phyloP scores from a whole-genome alignment of 2,797 vertebrate species.

The Melanotaenia boesemani region DNA sequence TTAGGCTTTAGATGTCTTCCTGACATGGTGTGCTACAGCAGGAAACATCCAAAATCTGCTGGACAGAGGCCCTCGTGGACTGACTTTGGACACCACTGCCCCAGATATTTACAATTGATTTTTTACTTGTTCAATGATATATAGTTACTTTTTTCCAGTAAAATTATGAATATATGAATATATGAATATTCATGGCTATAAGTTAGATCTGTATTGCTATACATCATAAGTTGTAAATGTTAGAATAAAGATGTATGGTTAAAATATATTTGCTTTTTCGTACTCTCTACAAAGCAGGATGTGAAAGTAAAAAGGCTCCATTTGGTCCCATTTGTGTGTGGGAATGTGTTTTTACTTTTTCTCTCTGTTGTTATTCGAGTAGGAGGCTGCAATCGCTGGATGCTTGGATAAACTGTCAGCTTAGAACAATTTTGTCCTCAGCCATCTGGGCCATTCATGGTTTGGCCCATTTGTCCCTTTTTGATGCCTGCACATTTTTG shows the following conservation, averaged over 20 bases:
- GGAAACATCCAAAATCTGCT: no score
- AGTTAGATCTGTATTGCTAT: background rate
- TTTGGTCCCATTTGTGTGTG: conserved; percentile 52
- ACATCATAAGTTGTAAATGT: background rate
- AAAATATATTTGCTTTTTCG: background rate
- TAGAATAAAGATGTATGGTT: conserved; percentile 6
- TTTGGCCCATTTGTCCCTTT: conserved; percentile 80
- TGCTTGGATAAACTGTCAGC: conserved; percentile 80
- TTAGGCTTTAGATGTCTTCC: no score
- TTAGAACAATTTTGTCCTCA: conserved; percentile 75
- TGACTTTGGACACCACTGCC: no score
- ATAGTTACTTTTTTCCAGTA: background rate
- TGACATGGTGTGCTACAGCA: no score
- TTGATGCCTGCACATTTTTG: conserved; percentile 81
- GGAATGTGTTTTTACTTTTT: conserved; percentile 68
- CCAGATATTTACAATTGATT: no score
- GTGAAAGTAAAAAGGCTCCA: conserved; percentile 51
- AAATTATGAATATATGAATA: conserved; percentile 1
- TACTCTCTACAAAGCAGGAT: no score
- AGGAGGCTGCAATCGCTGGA: conserved; percentile 74
- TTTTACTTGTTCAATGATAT: background rate
- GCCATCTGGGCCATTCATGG: conserved; percentile 75
- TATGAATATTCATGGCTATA: background rate
- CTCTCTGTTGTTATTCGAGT: conserved; percentile 67
- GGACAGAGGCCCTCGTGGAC: no score